Evolutionary conservation across 2,888 invertebrate species (phyloP).

Genomic region (Gandaritis pyraliata): DNA sequence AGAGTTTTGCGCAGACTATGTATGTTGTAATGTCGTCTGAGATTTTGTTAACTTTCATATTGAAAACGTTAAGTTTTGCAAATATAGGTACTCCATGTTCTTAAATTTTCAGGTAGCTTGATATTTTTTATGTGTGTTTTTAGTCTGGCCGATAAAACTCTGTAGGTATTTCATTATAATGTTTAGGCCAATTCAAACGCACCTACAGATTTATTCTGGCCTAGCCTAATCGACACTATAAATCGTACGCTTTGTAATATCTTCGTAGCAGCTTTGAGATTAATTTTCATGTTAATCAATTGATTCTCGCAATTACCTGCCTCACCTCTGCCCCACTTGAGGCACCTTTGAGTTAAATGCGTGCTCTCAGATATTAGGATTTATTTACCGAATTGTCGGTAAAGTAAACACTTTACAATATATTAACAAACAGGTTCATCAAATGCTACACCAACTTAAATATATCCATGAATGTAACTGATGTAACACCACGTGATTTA

Average conservation of each 20-base stretch:
- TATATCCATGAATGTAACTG: background rate
- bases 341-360: constrained; percentile 41
- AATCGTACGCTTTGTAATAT: constrained; percentile 31
- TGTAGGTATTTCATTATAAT: constrained; percentile 1
- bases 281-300: constrained; percentile 71
- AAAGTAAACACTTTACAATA: constrained; percentile 9
- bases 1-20: background rate
- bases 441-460: background rate
- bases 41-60: background rate
- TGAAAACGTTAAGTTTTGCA: background rate
- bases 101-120: too few relatives aligned
- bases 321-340: constrained; percentile 60
- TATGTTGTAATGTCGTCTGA: background rate
- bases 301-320: constrained; percentile 63
- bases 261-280: constrained; percentile 31
- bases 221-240: constrained; percentile 31
- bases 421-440: constrained; percentile 2
- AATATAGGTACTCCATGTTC: too few relatives aligned
- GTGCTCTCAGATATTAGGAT: constrained; percentile 31
- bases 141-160: too few relatives aligned
- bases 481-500: too few relatives aligned
- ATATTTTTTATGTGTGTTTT: background rate
- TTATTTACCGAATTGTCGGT: constrained; percentile 25
- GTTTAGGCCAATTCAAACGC: background rate
- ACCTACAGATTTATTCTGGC: constrained; percentile 10